Evolutionary conservation across 2,888 invertebrate genomes (phyloP).

Genomic region (Dicranocentrus wangi): DNA sequence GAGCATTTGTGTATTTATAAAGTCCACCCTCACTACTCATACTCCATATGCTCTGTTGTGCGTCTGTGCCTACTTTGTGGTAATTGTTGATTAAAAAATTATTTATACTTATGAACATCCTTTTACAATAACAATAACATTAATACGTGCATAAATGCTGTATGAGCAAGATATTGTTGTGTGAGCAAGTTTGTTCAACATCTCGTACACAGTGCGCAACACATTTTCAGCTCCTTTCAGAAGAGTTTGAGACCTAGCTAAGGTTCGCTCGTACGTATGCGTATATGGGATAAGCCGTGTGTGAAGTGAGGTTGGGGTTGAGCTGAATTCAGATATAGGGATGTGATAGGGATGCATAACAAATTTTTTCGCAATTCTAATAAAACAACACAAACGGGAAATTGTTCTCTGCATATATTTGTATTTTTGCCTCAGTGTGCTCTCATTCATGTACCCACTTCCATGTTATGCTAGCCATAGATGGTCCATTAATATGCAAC

Average conservation of each 20-base stretch:
- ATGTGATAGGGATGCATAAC: background rate
- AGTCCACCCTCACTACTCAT: too few species aligned
- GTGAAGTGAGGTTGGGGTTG: too few species aligned
- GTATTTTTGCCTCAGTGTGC: background rate
- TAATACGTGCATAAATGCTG: constrained; percentile 32
- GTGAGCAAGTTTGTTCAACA: constrained; percentile 10
- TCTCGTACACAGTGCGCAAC: background rate
- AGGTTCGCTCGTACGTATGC: too few species aligned
- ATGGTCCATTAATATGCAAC: constrained; percentile 58
- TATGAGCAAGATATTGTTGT: constrained; percentile 5
- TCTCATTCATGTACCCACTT: background rate
- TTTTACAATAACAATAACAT: constrained; percentile 40
- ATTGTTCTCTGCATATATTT: constrained; percentile 44
- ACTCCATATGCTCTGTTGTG: too few species aligned
- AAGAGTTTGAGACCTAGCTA: too few species aligned
- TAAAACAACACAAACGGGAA: constrained; percentile 54
- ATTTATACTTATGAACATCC: constrained; percentile 57
- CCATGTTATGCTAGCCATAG: constrained; percentile 24
- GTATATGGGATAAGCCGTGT: too few species aligned
- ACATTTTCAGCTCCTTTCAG: background rate
- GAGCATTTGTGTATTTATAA: too few species aligned
- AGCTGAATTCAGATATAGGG: too few species aligned
- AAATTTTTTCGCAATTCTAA: constrained; percentile 36
- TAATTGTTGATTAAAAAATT: constrained; percentile 39
- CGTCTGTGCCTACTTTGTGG: background rate